Conservation (phyloP, 2,888 invertebrate species). For the Limulus polyphemus region DNA sequence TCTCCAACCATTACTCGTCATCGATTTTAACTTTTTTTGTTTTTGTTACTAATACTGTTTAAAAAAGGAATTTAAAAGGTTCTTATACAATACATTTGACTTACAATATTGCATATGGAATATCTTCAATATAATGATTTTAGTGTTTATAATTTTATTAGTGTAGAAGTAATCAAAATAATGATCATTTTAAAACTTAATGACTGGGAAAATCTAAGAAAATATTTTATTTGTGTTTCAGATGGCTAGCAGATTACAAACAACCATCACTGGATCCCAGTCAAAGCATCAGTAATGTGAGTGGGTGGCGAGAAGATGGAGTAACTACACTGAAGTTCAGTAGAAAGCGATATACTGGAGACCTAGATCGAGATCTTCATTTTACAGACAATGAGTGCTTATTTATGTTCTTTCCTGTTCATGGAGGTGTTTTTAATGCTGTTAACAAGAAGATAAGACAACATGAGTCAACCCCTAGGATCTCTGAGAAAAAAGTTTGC, state of each 20-base stretch:
- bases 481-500: conserved; percentile 64
- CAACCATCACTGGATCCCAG: conserved; percentile 31
- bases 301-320: conserved; percentile 59
- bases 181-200: too few species aligned
- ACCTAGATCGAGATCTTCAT: conserved; percentile 53
- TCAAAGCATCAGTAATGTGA: conserved; percentile 58
- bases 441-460: conserved; percentile 74
- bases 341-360: conserved; percentile 60
- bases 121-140: too few species aligned
- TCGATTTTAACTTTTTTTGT: too few species aligned
- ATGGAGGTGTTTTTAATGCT: conserved; percentile 66
- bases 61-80: too few species aligned
- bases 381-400: conserved; percentile 70
- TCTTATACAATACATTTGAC: too few species aligned
- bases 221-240: background rate
- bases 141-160: too few species aligned
- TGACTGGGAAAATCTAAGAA: too few species aligned
- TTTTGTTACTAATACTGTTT: too few species aligned
- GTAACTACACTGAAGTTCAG: conserved; percentile 63
- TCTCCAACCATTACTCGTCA: too few species aligned
- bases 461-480: conserved; percentile 56
- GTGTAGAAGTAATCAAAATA: too few species aligned
- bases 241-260: conserved; percentile 60
- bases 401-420: conserved; percentile 73
- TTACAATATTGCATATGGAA: too few species aligned